Base-by-base conservation (phyloP, 1,140 invertebrate genomes). In the Atta texana region DNA sequence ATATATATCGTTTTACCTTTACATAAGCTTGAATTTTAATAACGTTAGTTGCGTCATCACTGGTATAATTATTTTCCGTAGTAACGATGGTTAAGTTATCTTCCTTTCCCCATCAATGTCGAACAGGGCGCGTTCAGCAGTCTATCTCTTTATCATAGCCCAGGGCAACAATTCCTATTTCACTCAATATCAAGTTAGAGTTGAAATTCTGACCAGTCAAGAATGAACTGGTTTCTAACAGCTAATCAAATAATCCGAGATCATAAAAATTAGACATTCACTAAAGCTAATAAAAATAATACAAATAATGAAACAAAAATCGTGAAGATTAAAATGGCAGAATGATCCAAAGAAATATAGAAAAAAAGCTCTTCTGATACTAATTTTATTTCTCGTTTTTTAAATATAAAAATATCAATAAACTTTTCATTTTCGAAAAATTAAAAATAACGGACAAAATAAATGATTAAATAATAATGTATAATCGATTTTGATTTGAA, bases 101-200 rank as follows among this genome's bases (percentile, higher is more conserved):
- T 39, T 64, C 57, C 21, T 10, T 59, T 77, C 18, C 64, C 34
- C 64, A 44, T 34, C 74, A 8, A 61, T 12, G n/a, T n/a, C 18
- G 21, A 69, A 14, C n/a, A 39, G 68, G 49, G 49, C 44, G 44
- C 44, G 76, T 28, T 49, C 59, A 78, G 28, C 44, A n/a, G n/a
- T 68, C 44, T 68, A 68, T 51, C 77, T 80, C 61, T 81, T 81
- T 81, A 81, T 55, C 77, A 81, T 55, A 16, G 64, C 64, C 77
- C 24, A 44, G 16, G 77, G 77, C 77, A 55, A 34, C 10, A 66
- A 66, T 66, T 49, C 31, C 64, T 81, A 81, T 81, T 81, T 81
- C 77, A 21, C 69, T n/a, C 31, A 81, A 71, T 31, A 44, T 71
- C 34, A 34, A 53, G 28, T 69, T 81, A 53, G 49, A 68, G 49